Evolutionary conservation across 2,888 invertebrate genomes (phyloP).

Genomic region (Cremastinae sp.): DNA sequence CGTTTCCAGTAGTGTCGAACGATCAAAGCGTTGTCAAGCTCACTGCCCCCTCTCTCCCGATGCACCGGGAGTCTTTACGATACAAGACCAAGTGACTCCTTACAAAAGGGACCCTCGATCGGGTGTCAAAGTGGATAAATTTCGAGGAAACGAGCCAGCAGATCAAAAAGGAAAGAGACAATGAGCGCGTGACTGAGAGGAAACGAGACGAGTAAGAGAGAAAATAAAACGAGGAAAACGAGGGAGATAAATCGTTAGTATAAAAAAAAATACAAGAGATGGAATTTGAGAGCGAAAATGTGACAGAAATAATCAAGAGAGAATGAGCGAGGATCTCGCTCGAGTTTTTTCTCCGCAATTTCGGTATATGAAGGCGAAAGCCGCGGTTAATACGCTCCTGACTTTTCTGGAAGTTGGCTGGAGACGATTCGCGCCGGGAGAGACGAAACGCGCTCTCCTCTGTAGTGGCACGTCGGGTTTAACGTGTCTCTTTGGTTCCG

Average conservation of each 20-base stretch:
- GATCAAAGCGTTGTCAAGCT: slow-evolving; percentile 49
- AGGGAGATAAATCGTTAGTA: no score
- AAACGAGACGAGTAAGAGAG: no score
- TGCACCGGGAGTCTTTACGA: not conserved
- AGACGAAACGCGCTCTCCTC: slow-evolving; percentile 44
- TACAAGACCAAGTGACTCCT: slow-evolving; percentile 7
- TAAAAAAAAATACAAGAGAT: no score
- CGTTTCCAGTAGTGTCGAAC: slow-evolving; percentile 2
- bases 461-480: slow-evolving; percentile 49
- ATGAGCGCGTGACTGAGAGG: slow-evolving; percentile 13
- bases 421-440: slow-evolving; percentile 20
- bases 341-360: slow-evolving; percentile 26
- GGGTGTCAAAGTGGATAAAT: slow-evolving; percentile 69
- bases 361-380: slow-evolving; percentile 10
- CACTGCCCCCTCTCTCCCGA: not conserved
- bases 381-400: slow-evolving; percentile 20
- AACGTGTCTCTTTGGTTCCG: slow-evolving; percentile 64
- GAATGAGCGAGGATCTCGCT: slow-evolving; percentile 24
- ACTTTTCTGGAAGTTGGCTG: slow-evolving; percentile 28
- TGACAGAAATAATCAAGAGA: not conserved
- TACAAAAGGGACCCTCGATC: slow-evolving; percentile 62
- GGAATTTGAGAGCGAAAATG: no score
- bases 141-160: slow-evolving; percentile 22
- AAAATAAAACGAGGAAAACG: no score
- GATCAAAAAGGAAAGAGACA: slow-evolving; percentile 1